Conservation (phyloP, 2,888 invertebrate genomes). For the Mimas tiliae region DNA sequence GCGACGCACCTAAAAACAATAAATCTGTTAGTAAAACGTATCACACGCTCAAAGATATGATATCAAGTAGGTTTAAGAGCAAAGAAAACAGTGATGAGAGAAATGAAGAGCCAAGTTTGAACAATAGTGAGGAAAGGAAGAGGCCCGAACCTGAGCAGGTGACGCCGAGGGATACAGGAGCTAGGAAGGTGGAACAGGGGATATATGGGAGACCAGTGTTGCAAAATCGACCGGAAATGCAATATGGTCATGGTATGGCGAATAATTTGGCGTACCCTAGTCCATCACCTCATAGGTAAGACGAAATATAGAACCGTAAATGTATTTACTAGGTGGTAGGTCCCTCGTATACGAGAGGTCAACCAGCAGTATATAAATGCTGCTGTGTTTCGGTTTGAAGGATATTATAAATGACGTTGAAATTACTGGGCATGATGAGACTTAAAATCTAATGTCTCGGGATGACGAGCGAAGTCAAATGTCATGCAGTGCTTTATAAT, state of each 20-base stretch:
- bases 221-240: conserved; percentile 71
- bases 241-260: conserved; percentile 66
- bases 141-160: conserved; percentile 72
- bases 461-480: too few species aligned
- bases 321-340: too few species aligned
- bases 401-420: too few species aligned
- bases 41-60: conserved; percentile 93
- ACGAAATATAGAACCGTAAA: neutral
- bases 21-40: conserved; percentile 92
- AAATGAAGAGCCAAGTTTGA: conserved; percentile 82
- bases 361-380: too few species aligned
- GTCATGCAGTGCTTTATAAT: too few species aligned
- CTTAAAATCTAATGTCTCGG: too few species aligned
- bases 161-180: conserved; percentile 71
- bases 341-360: too few species aligned
- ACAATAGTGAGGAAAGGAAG: conserved; percentile 86
- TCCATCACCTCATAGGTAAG: conserved; percentile 78
- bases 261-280: conserved; percentile 77
- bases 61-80: conserved; percentile 91
- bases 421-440: too few species aligned
- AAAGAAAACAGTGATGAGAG: conserved; percentile 85
- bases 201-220: conserved; percentile 86
- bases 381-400: too few species aligned
- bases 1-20: conserved; percentile 83
- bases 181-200: conserved; percentile 84